Conservation (phyloP, 2,113 vertebrate species). For the Orthonyx spaldingii region DNA sequence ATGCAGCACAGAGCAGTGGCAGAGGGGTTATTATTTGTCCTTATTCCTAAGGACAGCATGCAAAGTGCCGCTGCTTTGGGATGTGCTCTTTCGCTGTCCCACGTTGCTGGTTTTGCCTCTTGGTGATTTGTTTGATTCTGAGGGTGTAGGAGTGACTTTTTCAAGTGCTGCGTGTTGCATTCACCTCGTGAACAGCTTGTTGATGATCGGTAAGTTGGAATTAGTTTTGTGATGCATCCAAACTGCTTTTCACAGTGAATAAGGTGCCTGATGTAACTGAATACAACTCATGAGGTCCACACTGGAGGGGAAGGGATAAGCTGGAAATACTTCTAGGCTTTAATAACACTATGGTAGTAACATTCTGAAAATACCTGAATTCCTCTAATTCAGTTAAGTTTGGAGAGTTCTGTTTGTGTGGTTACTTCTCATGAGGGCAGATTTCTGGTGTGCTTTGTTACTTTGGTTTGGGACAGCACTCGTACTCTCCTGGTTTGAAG, state of each 20-base stretch:
- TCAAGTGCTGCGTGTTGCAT: accelerated
- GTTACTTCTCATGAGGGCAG: neutral
- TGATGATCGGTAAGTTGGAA: neutral
- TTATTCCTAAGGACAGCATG: accelerated
- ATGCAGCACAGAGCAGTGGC: accelerated
- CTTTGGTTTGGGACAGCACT: neutral
- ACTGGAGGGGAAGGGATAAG: neutral
- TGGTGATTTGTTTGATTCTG: neutral
- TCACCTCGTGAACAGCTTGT: neutral
- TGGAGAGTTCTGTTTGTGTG: neutral
- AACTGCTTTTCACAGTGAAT: neutral
- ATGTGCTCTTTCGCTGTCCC: accelerated
- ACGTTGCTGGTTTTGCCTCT: accelerated
- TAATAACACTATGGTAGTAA: neutral
- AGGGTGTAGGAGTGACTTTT: neutral
- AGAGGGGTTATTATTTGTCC: accelerated
- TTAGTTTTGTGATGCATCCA: neutral
- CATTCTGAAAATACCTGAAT: neutral
- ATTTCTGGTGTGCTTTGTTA: neutral
- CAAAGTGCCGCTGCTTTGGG: neutral
- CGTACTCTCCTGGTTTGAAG: accelerated
- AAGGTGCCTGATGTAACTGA: neutral
- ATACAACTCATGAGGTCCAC: neutral
- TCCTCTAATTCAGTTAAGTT: neutral
- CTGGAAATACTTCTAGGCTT: neutral